Base-by-base conservation (phyloP, 2,113 vertebrate genomes). In the Mesitornis unicolor region DNA sequence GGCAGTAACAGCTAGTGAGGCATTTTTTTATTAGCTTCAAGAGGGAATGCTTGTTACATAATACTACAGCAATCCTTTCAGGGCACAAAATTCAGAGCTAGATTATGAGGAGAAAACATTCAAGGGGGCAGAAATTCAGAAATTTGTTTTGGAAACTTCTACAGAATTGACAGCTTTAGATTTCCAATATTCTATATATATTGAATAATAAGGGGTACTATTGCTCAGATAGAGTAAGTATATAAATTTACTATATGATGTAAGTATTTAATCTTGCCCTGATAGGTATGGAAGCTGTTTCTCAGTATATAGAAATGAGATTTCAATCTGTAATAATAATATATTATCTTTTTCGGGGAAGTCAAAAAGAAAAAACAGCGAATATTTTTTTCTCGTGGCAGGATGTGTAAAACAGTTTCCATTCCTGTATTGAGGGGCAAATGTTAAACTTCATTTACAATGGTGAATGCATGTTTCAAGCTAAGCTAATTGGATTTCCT, bases 41-140 rank as follows among this genome's bases (percentile, higher is more conserved):
- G 90, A 81, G 76, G 76, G 53, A 95, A 92, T 82, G 76, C 65
- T 69, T 84, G 80, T 91, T 96, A 90, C 60, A 81, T 94, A 93
- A 96, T 47, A 60, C 57, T 64, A 88, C 22, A 92, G 84, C 56
- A 80, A 75, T 61, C 16, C 1, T 93, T 95, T 84, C 86, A 75
- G 86, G 68, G 67, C 79, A 94, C 53, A 75, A 87, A 93, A 90
- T 81, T 70, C 63, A 71, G 71, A 82, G 43, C 48, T 81, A 53
- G 69, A 64, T 64, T 54, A 50, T 40, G 76, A 86, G 25, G 57
- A 79, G 16, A 63, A 88, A 90, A 71, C 13, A 51, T 84, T 84
- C 25, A 79, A 57, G 53, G 60, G 36, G 36, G 31, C 61, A 75
- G 25, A 82, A 35, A 48, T 78, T 82, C 70, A 68, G 85, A 60